A percentile compares a stretch with the other conserved stretches of the same genome.
phyloP scores from a whole-genome alignment of 1,140 invertebrate species.

The Streblospio benedicti region DNA sequence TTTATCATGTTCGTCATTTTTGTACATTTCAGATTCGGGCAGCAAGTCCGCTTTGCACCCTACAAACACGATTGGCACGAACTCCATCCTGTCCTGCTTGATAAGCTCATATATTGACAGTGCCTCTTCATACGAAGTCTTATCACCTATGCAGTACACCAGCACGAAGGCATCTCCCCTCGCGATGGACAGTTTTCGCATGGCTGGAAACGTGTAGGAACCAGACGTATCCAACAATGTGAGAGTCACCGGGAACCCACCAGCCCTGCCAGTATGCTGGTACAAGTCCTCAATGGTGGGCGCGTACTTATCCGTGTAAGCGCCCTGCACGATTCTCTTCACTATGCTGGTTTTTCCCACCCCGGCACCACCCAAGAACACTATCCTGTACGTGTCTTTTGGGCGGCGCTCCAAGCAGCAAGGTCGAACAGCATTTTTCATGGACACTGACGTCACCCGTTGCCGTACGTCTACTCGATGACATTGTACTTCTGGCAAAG shows the following conservation, averaged over 20 bases:
- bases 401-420: too few species aligned
- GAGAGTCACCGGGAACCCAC: slow-evolving; percentile 6
- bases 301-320: slow-evolving; percentile 94
- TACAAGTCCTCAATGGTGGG: slow-evolving; percentile 67
- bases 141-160: slow-evolving; percentile 50
- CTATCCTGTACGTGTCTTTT: slow-evolving; percentile 97
- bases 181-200: slow-evolving; percentile 95
- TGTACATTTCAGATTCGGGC: too few species aligned
- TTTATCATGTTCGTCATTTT: too few species aligned
- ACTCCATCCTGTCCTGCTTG: too few species aligned
- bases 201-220: slow-evolving; percentile 98
- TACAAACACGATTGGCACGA: too few species aligned
- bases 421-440: too few species aligned
- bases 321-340: slow-evolving; percentile 92
- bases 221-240: slow-evolving; percentile 68
- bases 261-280: slow-evolving; percentile 50
- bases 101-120: slow-evolving; percentile 1
- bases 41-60: too few species aligned
- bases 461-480: too few species aligned
- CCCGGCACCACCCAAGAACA: slow-evolving; percentile 74
- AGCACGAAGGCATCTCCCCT: slow-evolving; percentile 64
- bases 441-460: too few species aligned
- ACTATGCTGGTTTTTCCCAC: slow-evolving; percentile 82
- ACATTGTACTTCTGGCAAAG: too few species aligned
- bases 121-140: slow-evolving; percentile 14